phyloP scores from a whole-genome alignment of 2,888 invertebrate genomes.

The Lapara coniferarum region DNA sequence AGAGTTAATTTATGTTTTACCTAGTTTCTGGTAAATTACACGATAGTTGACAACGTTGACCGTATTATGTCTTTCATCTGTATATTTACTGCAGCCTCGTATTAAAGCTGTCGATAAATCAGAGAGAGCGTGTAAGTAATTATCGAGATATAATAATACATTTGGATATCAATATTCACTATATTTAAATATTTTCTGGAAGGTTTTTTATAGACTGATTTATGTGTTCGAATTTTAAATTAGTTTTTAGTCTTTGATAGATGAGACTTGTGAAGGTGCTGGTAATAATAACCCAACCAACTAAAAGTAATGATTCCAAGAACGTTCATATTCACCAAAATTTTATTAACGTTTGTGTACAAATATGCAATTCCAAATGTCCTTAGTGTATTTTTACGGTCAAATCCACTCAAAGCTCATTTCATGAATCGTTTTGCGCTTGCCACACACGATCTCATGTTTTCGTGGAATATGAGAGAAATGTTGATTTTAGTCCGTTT shows the following conservation, averaged over 20 bases:
- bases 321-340: not conserved
- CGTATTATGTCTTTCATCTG: conserved; percentile 22
- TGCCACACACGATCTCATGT: conserved; percentile 14
- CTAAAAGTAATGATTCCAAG: not conserved
- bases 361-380: not conserved
- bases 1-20: conserved; percentile 39
- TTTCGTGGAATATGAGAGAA: not conserved
- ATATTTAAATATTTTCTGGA: not conserved
- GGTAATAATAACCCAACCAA: not conserved
- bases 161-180: too few species aligned
- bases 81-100: not conserved
- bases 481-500: not conserved
- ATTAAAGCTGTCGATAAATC: not conserved
- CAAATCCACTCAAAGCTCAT: conserved; percentile 1
- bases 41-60: conserved; percentile 17
- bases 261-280: too few species aligned
- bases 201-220: not conserved
- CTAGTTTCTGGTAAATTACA: conserved; percentile 36
- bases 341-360: not conserved
- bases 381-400: not conserved
- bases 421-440: conserved; percentile 5
- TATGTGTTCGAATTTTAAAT: not conserved
- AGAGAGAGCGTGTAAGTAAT: not conserved
- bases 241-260: too few species aligned
- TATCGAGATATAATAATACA: not conserved